Base-by-base conservation (phyloP, 2,797 vertebrate species). In the Heteromormyrus szaboi region DNA sequence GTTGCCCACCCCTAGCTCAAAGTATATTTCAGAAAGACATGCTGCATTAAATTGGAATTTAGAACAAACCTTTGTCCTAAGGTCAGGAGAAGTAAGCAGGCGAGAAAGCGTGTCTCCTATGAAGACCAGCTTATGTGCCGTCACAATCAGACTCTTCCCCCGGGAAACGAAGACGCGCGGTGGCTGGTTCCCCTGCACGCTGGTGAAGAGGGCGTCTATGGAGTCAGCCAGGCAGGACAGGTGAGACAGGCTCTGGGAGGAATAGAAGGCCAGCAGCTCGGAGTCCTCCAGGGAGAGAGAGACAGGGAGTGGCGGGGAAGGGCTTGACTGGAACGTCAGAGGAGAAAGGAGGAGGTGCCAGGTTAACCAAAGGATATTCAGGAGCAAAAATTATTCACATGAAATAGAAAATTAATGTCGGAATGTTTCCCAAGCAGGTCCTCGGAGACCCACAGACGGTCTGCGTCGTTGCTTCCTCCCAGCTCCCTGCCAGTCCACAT, bases 61-160 rank as follows among this genome's bases (percentile, higher is more conserved):
- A 46, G 17, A 81, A 81, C 76, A 84, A 84, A 96, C 96, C 93
- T 97, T 97, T 41, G 96, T 94, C 89, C 97, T 94, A 54, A 98
- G 95, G 89, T 97, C 96, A 0, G 95, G 93, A 0, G 97, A 98
- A 76, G 95, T 94, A 14, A 97, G 96, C 46, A 97, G 96, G 48
- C 97, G 96, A 46, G 97, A 97, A 4, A 98, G 96, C 0, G 97
- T 97, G 93, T 98, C 97, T 9, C 97, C 97, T 0, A 98, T 97
- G n/a, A 98, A 98, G 88, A 98, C 97, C 88, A 98, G 95, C 87
- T 97, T 97, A 94, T 98, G 98, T 0, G 97, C 97, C 0, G 97
- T 97, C 91, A 98, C 97, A 0, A 98, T 97, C 90, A 98, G 95
- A 87, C 95, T 97, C 93, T 98, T 97, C 14, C 97, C 95, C 1